Percentiles rank a stretch among this genome's conserved stretches.
These are phyloP conservation scores for Lasaia peninsularis DNA, from an alignment of 1,140 invertebrate genomes.

Conservation along the genomic window DNA sequence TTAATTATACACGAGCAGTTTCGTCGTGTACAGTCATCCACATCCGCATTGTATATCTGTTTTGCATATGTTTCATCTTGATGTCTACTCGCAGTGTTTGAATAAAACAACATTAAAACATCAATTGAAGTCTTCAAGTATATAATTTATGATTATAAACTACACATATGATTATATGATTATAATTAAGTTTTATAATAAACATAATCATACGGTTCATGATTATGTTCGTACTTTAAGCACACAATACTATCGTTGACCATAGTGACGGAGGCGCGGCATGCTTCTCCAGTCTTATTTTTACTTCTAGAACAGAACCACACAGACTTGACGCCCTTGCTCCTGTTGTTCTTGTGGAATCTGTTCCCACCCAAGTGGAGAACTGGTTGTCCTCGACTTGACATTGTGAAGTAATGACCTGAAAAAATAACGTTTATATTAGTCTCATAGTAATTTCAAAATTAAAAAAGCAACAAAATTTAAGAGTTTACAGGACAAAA, in stretches of 20 bases:
- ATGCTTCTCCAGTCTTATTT: constrained; percentile 19
- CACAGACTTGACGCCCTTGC: constrained; percentile 24
- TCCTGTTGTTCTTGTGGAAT: constrained; percentile 35
- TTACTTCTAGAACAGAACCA: constrained; percentile 35
- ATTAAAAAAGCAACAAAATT: too few species aligned
- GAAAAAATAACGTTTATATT: constrained; percentile 1
- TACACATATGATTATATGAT: too few species aligned
- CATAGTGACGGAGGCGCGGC: constrained; percentile 32
- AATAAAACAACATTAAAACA: too few species aligned
- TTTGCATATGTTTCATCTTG: too few species aligned
- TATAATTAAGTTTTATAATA: background rate
- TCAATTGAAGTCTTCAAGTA: too few species aligned
- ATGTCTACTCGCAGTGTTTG: too few species aligned
- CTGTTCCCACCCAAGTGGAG: constrained; percentile 29
- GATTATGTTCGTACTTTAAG: constrained; percentile 26
- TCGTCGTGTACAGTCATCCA: too few species aligned
- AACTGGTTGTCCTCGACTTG: constrained; percentile 27
- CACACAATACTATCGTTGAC: constrained; percentile 23
- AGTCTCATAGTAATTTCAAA: too few species aligned
- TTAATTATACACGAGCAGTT: too few species aligned
- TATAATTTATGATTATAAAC: too few species aligned
- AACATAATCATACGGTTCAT: constrained; percentile 13
- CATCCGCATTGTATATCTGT: too few species aligned
- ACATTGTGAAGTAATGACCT: constrained; percentile 25
- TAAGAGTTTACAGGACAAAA: too few species aligned